Evolutionary conservation across 2,797 vertebrate species (phyloP).

Genomic region (Zalophus californianus): DNA sequence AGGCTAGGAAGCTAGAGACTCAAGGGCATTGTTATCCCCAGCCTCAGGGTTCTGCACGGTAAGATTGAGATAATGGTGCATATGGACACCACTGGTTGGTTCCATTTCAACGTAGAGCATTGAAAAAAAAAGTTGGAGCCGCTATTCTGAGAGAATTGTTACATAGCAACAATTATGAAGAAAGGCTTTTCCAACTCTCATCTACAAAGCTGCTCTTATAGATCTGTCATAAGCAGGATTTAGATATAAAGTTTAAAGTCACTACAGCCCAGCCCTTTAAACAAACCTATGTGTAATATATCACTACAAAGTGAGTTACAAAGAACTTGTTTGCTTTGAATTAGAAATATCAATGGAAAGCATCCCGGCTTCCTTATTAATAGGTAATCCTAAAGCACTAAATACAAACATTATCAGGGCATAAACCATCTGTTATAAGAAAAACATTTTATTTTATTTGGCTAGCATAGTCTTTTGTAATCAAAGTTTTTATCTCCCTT

Average conservation of each 20-base stretch:
- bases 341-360: constrained; percentile 83
- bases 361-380: constrained; percentile 88
- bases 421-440: constrained; percentile 87
- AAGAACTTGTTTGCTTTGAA: constrained; percentile 80
- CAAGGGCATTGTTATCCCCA: not conserved
- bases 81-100: not conserved
- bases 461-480: constrained; percentile 75
- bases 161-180: constrained; percentile 6
- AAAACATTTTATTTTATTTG: constrained; percentile 83
- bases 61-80: not conserved
- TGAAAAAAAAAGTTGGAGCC: not conserved
- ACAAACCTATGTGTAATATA: constrained; percentile 80
- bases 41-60: not conserved
- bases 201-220: constrained; percentile 63
- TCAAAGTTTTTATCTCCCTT: constrained; percentile 83
- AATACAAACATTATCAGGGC: constrained; percentile 84
- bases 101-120: not conserved
- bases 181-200: constrained; percentile 43
- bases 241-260: constrained; percentile 83
- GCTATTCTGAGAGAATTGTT: not conserved
- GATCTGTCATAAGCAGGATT: constrained; percentile 80
- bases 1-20: not conserved
- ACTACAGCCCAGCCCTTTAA: constrained; percentile 79
- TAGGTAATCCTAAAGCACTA: constrained; percentile 87
- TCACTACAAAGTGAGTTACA: constrained; percentile 82